Evolutionary conservation across 1,140 invertebrate genomes (phyloP).

Genomic region (Wiebesia pumilae): DNA sequence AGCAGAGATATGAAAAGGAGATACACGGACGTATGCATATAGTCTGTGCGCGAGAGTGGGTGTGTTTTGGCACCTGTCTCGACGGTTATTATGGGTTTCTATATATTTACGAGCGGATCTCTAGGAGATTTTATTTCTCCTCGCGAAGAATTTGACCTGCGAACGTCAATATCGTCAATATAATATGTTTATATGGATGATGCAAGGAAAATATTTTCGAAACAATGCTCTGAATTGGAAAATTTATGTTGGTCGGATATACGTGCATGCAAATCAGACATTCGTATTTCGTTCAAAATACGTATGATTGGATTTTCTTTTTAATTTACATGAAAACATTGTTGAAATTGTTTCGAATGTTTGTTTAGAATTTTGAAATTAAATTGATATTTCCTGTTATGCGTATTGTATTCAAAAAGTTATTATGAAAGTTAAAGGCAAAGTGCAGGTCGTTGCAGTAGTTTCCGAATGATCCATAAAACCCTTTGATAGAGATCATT

Average conservation of each 20-base stretch:
- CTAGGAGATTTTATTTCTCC: not conserved
- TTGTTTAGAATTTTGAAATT: slow-evolving; percentile 9
- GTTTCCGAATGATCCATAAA: not conserved
- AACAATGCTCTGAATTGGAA: slow-evolving; percentile 13
- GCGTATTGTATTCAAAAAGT: not conserved
- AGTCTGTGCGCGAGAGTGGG: not conserved
- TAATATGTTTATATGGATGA: slow-evolving; percentile 51
- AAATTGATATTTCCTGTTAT: not conserved
- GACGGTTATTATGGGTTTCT: slow-evolving; percentile 6
- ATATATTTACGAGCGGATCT: slow-evolving; percentile 1
- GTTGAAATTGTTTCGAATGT: not conserved
- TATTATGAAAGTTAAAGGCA: not conserved
- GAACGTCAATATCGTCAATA: slow-evolving; percentile 5
- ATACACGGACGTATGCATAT: not conserved
- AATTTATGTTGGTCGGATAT: slow-evolving; percentile 5
- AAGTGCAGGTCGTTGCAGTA: not conserved
- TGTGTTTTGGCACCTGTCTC: slow-evolving; percentile 45
- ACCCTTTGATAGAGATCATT: not conserved
- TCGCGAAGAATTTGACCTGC: not conserved
- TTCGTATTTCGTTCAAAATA: not conserved
- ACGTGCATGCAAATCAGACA: not conserved
- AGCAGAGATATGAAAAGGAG: not conserved
- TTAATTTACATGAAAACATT: not conserved
- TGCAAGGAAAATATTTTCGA: slow-evolving; percentile 48
- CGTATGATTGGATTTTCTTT: not conserved